phyloP scores from a whole-genome alignment of 2,113 vertebrate genomes.

The Theristicus caerulescens region DNA sequence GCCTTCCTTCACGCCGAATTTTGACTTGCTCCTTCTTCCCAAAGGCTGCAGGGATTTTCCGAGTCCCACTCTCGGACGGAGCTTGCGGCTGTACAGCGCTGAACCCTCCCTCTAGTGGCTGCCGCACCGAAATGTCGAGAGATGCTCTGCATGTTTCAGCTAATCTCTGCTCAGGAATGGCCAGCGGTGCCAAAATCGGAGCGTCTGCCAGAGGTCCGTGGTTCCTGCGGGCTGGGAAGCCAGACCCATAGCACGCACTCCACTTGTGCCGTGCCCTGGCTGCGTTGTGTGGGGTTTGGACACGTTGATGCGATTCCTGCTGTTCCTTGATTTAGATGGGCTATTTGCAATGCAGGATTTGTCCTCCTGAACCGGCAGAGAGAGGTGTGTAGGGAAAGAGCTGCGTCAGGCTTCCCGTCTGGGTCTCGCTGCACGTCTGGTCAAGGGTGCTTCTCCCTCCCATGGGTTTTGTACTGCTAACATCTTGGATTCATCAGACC shows the following conservation, averaged over 20 bases:
- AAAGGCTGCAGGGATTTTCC: background rate
- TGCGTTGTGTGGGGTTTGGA: accelerated
- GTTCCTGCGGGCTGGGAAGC: background rate
- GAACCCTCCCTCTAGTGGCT: slow-evolving; percentile 33
- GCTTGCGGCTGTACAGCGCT: background rate
- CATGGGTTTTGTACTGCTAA: background rate
- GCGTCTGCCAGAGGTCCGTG: accelerated
- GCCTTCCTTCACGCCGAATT: background rate
- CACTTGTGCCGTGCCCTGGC: accelerated
- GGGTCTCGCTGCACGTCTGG: accelerated
- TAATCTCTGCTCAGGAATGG: background rate
- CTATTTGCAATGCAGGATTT: background rate
- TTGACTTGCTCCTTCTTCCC: background rate
- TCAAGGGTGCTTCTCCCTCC: background rate
- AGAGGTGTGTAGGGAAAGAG: background rate
- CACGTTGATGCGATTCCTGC: accelerated
- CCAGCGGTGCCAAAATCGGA: background rate
- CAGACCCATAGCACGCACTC: accelerated
- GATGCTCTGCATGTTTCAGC: accelerated
- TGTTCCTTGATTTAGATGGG: background rate
- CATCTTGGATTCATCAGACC: background rate
- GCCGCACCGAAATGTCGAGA: background rate
- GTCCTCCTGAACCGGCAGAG: background rate
- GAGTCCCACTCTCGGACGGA: accelerated
- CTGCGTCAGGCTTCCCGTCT: background rate